Evolutionary conservation across 1,140 invertebrate genomes (phyloP), one percentile per base, ranked within the genome.

Genomic region (Sinonovacula constricta): DNA sequence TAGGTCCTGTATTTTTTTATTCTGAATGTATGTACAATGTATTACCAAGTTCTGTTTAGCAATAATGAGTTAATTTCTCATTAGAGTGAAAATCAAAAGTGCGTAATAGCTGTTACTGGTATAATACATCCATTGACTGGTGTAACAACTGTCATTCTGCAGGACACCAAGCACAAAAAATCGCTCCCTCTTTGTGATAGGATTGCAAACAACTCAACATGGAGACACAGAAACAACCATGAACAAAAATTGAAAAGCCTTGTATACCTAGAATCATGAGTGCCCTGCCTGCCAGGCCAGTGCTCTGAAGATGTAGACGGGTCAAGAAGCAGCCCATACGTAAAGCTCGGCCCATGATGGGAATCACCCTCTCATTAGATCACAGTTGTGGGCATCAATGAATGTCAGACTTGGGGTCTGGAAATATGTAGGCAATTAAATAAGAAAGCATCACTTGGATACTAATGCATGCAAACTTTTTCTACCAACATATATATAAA

Each of bases 301-400:
- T 95, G 86, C 94, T 94, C 89, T 96, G 95, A 81, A 96, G 90
- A 91, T 95, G 95, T 39, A 96, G 90, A 24, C 94, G 93, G 69
- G 93, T 93, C 49, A 96, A 90, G 88, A 94, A 94, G 24, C 94
- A 93, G 22, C 93, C 93, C 76, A 94, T 89, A 45, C 94, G 92
- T 24, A 96, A 90, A 18, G 95, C 93, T 56, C 95, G 92, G 66
- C 93, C 94, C 65, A 96, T 87, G 63, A 95, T 93, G 12, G 94
- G 93, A 87, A 95, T 93, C 82, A 93, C 93, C 53, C 93, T 92
- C 86, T 95, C 94, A 81, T 94, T 94, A 96, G 88, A 31, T 92
- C 92, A 79, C 93, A 93, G 83, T 93, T 93, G 34, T 92, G 90
- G 18, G 94, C 93, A 90, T 95, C 95, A 70, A 96, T 86, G 81